A percentile compares a stretch with the other conserved stretches of the same genome.
Conservation (phyloP, 2,888 invertebrate genomes). For the Tetrapedia diversipes region DNA sequence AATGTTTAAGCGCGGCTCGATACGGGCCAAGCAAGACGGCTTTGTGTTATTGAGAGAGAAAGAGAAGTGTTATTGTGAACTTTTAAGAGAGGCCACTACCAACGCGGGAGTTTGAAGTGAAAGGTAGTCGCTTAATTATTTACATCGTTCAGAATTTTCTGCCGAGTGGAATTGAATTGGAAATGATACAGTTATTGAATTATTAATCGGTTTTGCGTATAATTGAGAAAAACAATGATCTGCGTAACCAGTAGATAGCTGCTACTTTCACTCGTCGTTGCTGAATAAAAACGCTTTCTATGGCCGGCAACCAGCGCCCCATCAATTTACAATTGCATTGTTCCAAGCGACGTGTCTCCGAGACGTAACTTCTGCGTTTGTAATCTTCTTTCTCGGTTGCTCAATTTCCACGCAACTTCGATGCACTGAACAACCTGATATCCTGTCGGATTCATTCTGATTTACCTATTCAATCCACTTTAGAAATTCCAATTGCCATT, state of each 20-base stretch:
- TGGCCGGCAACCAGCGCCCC: constrained; percentile 20
- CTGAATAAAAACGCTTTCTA: constrained; percentile 39
- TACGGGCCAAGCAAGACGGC: no score
- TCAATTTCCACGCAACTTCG: constrained; percentile 29
- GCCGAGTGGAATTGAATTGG: no score
- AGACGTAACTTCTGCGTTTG: constrained; percentile 24
- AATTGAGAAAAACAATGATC: constrained; percentile 6
- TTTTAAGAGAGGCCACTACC: no score
- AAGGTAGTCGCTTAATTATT: background rate
- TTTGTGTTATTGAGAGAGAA: no score
- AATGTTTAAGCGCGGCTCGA: no score
- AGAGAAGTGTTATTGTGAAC: background rate
- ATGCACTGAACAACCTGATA: background rate
- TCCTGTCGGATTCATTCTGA: background rate
- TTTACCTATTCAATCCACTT: background rate
- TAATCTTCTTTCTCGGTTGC: constrained; percentile 34
- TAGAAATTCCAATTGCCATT: background rate
- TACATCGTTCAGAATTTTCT: no score
- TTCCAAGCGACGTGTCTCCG: constrained; percentile 25
- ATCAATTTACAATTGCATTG: constrained; percentile 44
- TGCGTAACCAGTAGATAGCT: constrained; percentile 22
- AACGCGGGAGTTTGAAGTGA: no score
- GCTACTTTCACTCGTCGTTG: constrained; percentile 29
- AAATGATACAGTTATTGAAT: background rate
- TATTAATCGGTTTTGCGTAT: background rate